Base-by-base conservation (phyloP, 2,888 invertebrate species). In the Habrosyne pyritoides region DNA sequence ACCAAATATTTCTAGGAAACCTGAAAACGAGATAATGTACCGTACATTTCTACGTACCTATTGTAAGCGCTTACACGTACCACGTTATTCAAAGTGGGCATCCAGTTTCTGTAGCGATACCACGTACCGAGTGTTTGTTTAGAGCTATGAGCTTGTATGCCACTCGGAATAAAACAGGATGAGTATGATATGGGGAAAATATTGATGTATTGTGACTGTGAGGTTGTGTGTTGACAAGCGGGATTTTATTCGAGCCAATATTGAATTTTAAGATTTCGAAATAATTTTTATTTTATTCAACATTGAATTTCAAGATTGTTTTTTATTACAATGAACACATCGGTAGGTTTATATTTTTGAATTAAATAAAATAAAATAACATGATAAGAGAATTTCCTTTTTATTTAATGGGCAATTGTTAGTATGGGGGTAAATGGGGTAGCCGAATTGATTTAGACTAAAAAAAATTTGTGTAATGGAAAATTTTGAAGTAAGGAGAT, bases 41-140 rank as follows among this genome's bases (percentile, higher is more conserved):
- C 42, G 42, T 42, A 42, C 42, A 42, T 2, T 42, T 42, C 42
- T 42, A 18, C 22, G 21, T 47, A 36, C 5, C 10, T 54, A 36
- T 33, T 50, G 49, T 18, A 49, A n/a, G n/a, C n/a, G 12, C 26
- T 33, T 49, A 14, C 24, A 49, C 42, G 50, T 42, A 36, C 28
- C 50, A 6, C 24, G 51, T 47, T 22, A 42, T 42, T 42, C 42
- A 42, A 42, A 42, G 42, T 42, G 18, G 7, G 18, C 42, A 33
- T 55, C 53, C 53, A 55, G 33, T 48, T 53, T 48, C 55, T 33
- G 46, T 51, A 47, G 47, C 28, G 14, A 30, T 28, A 47, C 57
- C 50, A 54, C 57, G 52, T 53, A 56, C 26, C 30, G 2, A 49
- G 49, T 56, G 59, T 59, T 56, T 56, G 33, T 46, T 53, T 21